Evolutionary conservation across 2,797 vertebrate genomes (phyloP), one percentile per base, ranked within the genome.

Genomic region (Numenius phaeopus): DNA sequence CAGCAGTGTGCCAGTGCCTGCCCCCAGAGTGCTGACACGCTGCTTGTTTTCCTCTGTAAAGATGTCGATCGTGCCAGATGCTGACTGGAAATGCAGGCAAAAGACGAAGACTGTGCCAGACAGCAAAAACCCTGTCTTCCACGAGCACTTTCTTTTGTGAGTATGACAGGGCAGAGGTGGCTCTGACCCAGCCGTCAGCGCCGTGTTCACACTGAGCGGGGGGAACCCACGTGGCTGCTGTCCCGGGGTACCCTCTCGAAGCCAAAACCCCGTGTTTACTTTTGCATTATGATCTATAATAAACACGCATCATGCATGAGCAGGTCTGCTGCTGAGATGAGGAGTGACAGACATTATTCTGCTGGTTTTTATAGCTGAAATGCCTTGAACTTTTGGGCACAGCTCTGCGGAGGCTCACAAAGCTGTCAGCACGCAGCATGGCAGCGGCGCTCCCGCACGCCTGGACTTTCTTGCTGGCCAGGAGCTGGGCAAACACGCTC

Each of bases 61-160:
- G 98, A 70, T 98, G 70, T 98, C 98, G 7, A 32, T 98, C 3
- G 97, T 98, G 83, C 98, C 98, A 4, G 98, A 98, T 37, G 44
- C 92, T 22, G 93, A 88, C 57, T 94, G 88, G 70, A 95, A 75
- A 2, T 57, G 79, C 92, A 92, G 93, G 44, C 98, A 98, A 17
- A 98, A 98, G 94, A 98, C 98, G 0, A 97, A 97, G 97, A 98
- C 97, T 1, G 26, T 98, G 42, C 82, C 59, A 26, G 97, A 93
- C 93, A 97, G 91, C 96, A 98, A 97, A 87, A 96, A 97, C 62
- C 98, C 98, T 0, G 47, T 97, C 83, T 98, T 98, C 96, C 98
- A 97, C 0, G 98, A 98, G 91, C 97, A 94, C 67, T 98, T 98
- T 87, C 83, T 98, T 58, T 98, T 98, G 98, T 98, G 96, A 98